Evolutionary conservation across 1,140 invertebrate species (phyloP).

Genomic region (Rhagoletis pomonella): DNA sequence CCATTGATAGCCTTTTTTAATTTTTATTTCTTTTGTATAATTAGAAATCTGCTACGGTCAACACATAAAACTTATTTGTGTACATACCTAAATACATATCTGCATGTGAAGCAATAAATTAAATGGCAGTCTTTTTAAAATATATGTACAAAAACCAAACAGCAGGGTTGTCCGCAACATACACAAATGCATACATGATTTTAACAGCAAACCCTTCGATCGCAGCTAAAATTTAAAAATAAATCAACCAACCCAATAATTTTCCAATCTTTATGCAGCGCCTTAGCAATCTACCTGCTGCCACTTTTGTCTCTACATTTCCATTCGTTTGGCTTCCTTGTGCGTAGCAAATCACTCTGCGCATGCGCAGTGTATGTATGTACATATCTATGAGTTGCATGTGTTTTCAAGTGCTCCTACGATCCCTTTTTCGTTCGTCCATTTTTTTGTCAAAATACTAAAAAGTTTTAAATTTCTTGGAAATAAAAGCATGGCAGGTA

Average conservation of each 20-base stretch:
- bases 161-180: too few relatives aligned
- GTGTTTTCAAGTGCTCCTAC: constrained; percentile 8
- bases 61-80: too few relatives aligned
- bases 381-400: constrained; percentile 14
- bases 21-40: too few relatives aligned
- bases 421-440: neutral
- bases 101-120: too few relatives aligned
- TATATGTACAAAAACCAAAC: too few relatives aligned
- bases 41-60: too few relatives aligned
- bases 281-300: constrained; percentile 42
- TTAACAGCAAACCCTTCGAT: neutral
- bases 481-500: constrained; percentile 45
- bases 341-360: neutral
- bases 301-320: neutral
- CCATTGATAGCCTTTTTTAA: too few relatives aligned
- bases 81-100: too few relatives aligned
- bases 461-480: constrained; percentile 51
- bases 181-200: neutral
- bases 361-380: neutral
- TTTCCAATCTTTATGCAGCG: neutral
- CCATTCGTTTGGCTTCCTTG: neutral
- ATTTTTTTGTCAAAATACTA: neutral
- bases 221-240: constrained; percentile 23
- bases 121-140: too few relatives aligned
- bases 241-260: constrained; percentile 24